phyloP scores from a whole-genome alignment of 2,797 vertebrate species.

The Limnodromus scolopaceus region DNA sequence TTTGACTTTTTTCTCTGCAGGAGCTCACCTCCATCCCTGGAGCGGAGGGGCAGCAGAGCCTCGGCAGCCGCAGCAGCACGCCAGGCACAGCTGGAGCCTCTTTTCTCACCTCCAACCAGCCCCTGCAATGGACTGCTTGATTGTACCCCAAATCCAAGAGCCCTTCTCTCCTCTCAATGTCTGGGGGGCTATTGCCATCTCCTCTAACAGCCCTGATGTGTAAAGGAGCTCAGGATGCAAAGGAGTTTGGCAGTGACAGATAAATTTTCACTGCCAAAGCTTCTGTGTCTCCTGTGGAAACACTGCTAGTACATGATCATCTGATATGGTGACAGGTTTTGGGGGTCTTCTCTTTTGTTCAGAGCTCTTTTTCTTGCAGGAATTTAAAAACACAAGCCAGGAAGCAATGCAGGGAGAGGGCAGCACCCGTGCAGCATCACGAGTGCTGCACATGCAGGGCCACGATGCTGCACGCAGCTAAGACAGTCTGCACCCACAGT shows the following conservation, averaged over 20 bases:
- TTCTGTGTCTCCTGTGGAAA: background rate
- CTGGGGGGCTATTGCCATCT: background rate
- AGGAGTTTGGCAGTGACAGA: background rate
- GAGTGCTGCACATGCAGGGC: background rate
- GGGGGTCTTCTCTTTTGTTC: background rate
- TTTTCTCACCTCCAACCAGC: background rate
- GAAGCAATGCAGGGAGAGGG: background rate
- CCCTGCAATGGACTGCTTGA: background rate
- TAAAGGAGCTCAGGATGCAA: background rate
- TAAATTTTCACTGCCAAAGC: background rate
- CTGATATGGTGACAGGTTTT: background rate
- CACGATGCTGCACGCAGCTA: rapidly evolving
- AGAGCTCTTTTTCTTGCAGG: background rate
- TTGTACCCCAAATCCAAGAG: background rate
- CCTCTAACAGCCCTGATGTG: background rate
- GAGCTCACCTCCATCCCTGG: background rate
- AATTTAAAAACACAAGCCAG: background rate
- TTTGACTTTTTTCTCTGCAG: background rate
- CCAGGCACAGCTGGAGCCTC: background rate
- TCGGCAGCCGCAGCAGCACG: rapidly evolving
- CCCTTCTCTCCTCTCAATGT: background rate
- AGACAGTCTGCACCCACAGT: background rate
- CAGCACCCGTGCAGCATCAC: rapidly evolving
- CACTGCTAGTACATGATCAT: background rate
- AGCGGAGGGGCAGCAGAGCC: background rate